These are phyloP conservation scores for Lepus timidus DNA, from an alignment of 2,113 vertebrate species.

Conservation along the genomic window DNA sequence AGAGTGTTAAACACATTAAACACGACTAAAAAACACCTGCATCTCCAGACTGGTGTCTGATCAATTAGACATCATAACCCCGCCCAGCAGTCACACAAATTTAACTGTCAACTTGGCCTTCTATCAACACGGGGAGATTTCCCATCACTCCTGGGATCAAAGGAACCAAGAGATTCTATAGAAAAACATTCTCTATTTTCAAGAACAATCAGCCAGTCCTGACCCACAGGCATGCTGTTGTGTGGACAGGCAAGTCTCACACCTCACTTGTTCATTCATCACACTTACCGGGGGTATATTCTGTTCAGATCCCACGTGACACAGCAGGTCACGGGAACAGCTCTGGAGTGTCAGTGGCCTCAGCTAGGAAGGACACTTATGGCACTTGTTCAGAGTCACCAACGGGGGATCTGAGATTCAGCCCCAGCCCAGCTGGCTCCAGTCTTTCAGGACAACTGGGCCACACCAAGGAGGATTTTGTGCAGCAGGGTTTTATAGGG, in stretches of 20 bases:
- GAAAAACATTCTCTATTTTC: not conserved
- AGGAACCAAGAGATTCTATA: not conserved
- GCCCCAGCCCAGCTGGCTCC: not conserved
- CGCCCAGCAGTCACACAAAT: too few relatives aligned
- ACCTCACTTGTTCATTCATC: too few relatives aligned
- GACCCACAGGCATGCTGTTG: not conserved
- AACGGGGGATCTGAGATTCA: not conserved
- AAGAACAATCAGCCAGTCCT: not conserved
- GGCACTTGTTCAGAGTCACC: not conserved
- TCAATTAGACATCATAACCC: too few relatives aligned
- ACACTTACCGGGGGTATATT: not conserved
- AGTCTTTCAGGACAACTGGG: too few relatives aligned
- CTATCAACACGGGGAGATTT: too few relatives aligned
- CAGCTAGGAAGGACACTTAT: not conserved
- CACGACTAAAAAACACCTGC: not conserved
- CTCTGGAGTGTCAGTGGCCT: not conserved
- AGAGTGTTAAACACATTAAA: not conserved
- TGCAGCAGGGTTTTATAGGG: not conserved
- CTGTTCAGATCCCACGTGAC: not conserved
- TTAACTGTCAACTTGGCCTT: not conserved
- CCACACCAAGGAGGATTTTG: too few relatives aligned
- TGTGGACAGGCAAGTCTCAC: not conserved
- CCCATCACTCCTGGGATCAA: not conserved
- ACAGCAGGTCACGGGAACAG: not conserved
- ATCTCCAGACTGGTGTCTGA: not conserved